phyloP scores from a whole-genome alignment of 2,888 invertebrate species.

The Pristionchus exspectatus region DNA sequence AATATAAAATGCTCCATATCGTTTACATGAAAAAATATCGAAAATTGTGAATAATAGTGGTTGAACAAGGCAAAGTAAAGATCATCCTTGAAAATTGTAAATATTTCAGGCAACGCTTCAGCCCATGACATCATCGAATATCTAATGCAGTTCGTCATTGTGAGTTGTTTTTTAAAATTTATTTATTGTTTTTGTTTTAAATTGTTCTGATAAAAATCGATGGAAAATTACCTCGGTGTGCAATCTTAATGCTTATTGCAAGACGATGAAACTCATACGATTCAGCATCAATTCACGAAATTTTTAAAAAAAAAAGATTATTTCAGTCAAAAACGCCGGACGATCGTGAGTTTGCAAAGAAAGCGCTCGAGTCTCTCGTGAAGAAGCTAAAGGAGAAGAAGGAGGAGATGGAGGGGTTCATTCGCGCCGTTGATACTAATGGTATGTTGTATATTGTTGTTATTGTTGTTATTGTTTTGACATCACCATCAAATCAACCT shows the following conservation, averaged over 20 bases:
- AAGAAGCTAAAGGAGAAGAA: constrained; percentile 86
- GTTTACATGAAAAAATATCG: background rate
- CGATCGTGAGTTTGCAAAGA: constrained; percentile 61
- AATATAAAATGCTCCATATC: too few relatives aligned
- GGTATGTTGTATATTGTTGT: constrained; percentile 83
- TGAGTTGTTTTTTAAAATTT: background rate
- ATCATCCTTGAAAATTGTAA: background rate
- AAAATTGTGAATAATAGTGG: background rate
- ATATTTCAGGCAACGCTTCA: background rate
- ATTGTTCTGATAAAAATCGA: background rate
- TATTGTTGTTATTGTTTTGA: background rate
- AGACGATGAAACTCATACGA: too few relatives aligned
- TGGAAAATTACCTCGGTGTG: too few relatives aligned
- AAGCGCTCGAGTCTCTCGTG: constrained; percentile 69
- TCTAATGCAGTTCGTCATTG: background rate
- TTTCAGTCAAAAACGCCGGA: background rate
- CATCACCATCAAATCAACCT: background rate
- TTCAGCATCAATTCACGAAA: too few relatives aligned
- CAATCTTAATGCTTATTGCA: too few relatives aligned
- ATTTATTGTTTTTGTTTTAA: background rate
- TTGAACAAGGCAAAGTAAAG: background rate
- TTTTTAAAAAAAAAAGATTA: too few relatives aligned
- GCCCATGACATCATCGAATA: background rate
- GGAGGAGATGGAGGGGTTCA: constrained; percentile 96
- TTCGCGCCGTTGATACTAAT: constrained; percentile 96